Percentiles rank a stretch among this genome's conserved stretches.
These are phyloP conservation scores for Mesoclemmys tuberculata DNA, from an alignment of 2,113 vertebrate species.

Conservation along the genomic window DNA sequence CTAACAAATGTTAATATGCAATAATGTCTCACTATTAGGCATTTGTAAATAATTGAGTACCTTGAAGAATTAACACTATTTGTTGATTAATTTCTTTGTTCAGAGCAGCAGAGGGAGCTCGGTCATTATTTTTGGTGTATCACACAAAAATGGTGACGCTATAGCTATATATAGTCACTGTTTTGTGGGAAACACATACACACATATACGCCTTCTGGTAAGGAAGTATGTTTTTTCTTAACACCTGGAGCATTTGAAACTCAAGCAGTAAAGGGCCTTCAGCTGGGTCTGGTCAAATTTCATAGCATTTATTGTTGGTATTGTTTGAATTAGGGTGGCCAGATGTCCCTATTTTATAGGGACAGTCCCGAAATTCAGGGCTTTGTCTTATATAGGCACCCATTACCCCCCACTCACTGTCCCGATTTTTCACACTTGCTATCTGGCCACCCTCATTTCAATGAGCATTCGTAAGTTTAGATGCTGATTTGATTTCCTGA, in stretches of 20 bases:
- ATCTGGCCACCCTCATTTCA: neutral
- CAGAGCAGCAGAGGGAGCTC: conserved; percentile 80
- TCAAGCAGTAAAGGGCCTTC: neutral
- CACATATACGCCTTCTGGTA: neutral
- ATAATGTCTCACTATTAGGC: neutral
- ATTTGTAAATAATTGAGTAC: neutral
- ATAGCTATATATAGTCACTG: neutral
- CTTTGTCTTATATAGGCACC: too few species aligned
- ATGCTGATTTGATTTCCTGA: neutral
- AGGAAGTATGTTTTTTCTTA: neutral
- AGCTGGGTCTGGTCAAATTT: neutral
- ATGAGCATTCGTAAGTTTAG: neutral
- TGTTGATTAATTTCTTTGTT: conserved; percentile 60
- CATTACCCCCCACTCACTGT: too few species aligned
- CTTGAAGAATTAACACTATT: conserved; percentile 54
- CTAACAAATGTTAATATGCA: conserved; percentile 43
- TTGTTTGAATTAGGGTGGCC: neutral
- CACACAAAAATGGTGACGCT: conserved; percentile 61
- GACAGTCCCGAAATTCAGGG: too few species aligned
- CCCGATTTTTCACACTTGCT: too few species aligned
- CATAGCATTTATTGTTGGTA: neutral
- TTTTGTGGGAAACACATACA: neutral
- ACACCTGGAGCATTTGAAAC: neutral
- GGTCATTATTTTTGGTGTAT: conserved; percentile 76
- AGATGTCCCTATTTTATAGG: too few species aligned